Conservation (phyloP, 1,140 invertebrate genomes). For the Cydia pomonella region DNA sequence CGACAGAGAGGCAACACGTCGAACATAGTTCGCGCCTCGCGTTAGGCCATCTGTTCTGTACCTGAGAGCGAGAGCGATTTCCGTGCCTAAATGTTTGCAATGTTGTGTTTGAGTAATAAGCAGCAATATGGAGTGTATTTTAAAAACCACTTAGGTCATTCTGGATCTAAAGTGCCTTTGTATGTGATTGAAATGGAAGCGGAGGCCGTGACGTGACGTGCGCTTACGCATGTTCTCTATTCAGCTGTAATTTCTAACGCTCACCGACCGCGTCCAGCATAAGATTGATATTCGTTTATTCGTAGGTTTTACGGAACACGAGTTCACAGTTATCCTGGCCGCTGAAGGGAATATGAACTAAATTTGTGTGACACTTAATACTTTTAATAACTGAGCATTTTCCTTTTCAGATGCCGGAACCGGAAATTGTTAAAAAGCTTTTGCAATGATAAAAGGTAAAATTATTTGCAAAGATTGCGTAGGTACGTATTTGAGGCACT, state of each 20-base stretch:
- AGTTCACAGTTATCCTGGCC: not conserved
- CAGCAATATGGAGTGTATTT: not conserved
- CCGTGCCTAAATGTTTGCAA: not conserved
- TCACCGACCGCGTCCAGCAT: not conserved
- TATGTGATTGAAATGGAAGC: constrained; percentile 5
- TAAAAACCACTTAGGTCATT: not conserved
- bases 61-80: not conserved
- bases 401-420: not conserved
- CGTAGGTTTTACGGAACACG: not conserved
- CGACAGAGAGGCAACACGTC: too few relatives aligned
- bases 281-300: not conserved
- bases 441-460: not conserved
- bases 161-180: not conserved
- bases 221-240: not conserved
- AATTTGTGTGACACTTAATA: not conserved
- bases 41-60: too few relatives aligned
- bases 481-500: not conserved
- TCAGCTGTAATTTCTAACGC: not conserved
- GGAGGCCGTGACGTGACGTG: not conserved
- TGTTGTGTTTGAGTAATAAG: not conserved
- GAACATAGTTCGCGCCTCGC: too few relatives aligned
- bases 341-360: not conserved
- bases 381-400: not conserved
- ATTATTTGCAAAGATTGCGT: not conserved
- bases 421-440: not conserved